Evolutionary conservation across 2,113 vertebrate genomes (phyloP).

Genomic region (Albula glossodonta): DNA sequence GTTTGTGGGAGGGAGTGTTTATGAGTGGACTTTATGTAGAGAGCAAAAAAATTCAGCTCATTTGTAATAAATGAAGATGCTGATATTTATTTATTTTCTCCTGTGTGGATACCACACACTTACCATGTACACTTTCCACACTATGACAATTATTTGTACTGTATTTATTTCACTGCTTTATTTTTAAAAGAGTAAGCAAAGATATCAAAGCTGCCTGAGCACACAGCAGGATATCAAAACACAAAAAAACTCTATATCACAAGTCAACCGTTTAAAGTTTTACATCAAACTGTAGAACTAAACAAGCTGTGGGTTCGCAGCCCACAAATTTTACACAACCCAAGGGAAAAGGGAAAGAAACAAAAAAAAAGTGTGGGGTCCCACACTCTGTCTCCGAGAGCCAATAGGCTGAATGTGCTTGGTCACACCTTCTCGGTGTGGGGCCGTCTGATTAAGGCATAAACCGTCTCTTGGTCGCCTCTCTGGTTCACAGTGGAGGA

Average conservation of each 20-base stretch:
- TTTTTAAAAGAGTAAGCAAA: not conserved
- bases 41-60: not conserved
- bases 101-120: too few species aligned
- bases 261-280: not conserved
- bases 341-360: not conserved
- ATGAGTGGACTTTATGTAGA: not conserved
- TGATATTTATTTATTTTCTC: too few species aligned
- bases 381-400: not conserved
- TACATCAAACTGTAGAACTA: not conserved
- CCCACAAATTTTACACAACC: not conserved
- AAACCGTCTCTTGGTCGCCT: conserved; percentile 50
- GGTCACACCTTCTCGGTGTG: conserved; percentile 66
- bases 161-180: too few species aligned
- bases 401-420: conserved; percentile 14
- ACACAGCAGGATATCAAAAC: not conserved
- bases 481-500: conserved; percentile 56
- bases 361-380: not conserved
- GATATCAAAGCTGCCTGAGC: not conserved
- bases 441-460: conserved; percentile 59
- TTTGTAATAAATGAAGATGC: too few species aligned
- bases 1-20: not conserved
- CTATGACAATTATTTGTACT: too few species aligned
- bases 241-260: not conserved
- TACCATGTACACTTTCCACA: too few species aligned
- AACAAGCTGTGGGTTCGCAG: not conserved